Evolutionary conservation across 1,140 invertebrate genomes (phyloP), one percentile per base, ranked within the genome.

Genomic region (Aricia agestis): DNA sequence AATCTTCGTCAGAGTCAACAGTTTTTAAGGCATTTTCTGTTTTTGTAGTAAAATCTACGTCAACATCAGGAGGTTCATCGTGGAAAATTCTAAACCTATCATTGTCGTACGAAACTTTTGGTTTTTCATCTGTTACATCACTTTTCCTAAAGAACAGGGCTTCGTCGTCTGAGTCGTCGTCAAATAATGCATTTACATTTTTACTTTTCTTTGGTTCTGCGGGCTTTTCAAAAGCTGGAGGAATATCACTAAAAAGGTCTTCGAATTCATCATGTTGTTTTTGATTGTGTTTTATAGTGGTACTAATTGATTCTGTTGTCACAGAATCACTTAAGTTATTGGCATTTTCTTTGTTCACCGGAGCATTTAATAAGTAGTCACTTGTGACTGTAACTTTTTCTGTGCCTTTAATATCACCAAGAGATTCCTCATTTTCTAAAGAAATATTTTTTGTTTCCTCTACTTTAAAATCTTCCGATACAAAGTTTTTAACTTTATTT

Each of bases 121-220:
- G 82, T 70, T 80, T 78, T 13, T 87, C 86, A 72, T 89, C 85
- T 31, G 81, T 69, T 0, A 76, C 66, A 45, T 89, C 86, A 75
- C 81, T 79, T 73, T 87, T 90, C 69, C 85, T 89, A 68, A 90
- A 90, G 71, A 91, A 91, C 17, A 87, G 69, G 10, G 80, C 76
- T 72, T 91, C 87, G 67, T 91, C 89, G 69, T 91, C 87, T 0
- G 89, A 91, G 75, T 91, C 89, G 67, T 91, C 89, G 69, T 88
- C 89, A 45, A 90, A 91, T 11, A 91, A 71, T 0, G 88, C 89
- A 36, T 92, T 90, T 1, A 89, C 76, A 52, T 92, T 92, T 82
- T 89, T 85, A 74, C 85, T 87, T 58, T 76, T 86, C 70, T 91
- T 90, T 3, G 84, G 77, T 77, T 90, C 86, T 74, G 80, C 83